Percentiles rank a stretch among this genome's conserved stretches.
These are phyloP conservation scores for Sarcophilus harrisii DNA, from an alignment of 2,797 vertebrate genomes.

Conservation along the genomic window DNA sequence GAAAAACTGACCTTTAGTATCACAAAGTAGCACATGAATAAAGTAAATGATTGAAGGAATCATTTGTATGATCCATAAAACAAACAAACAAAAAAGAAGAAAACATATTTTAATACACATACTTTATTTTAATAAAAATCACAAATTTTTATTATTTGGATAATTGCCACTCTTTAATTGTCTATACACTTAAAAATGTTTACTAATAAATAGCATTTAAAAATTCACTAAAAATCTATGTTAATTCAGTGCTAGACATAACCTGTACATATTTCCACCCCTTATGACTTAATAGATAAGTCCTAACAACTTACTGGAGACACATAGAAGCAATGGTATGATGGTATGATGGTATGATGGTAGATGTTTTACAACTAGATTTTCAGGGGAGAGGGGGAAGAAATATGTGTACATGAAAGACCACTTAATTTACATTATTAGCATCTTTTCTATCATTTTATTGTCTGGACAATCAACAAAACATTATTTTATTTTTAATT, in stretches of 20 bases:
- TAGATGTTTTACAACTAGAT: neutral
- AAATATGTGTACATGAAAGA: neutral
- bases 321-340: too few relatives aligned
- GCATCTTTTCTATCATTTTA: neutral
- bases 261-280: neutral
- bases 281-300: neutral
- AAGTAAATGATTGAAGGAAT: conserved; percentile 25
- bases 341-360: too few relatives aligned
- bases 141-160: neutral
- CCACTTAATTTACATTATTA: neutral
- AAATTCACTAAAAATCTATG: neutral
- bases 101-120: too few relatives aligned
- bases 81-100: neutral
- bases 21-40: neutral
- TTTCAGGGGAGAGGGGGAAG: too few relatives aligned
- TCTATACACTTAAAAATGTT: conserved; percentile 7
- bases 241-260: neutral
- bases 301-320: neutral
- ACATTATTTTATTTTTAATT: neutral
- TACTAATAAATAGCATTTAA: neutral
- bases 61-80: neutral
- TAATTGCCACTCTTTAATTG: neutral
- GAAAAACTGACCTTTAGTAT: neutral
- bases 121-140: too few relatives aligned
- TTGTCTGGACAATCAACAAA: neutral